Percentiles rank a stretch among this genome's conserved stretches.
phyloP scores from a whole-genome alignment of 1,140 invertebrate species.

The Drosophila auraria region DNA sequence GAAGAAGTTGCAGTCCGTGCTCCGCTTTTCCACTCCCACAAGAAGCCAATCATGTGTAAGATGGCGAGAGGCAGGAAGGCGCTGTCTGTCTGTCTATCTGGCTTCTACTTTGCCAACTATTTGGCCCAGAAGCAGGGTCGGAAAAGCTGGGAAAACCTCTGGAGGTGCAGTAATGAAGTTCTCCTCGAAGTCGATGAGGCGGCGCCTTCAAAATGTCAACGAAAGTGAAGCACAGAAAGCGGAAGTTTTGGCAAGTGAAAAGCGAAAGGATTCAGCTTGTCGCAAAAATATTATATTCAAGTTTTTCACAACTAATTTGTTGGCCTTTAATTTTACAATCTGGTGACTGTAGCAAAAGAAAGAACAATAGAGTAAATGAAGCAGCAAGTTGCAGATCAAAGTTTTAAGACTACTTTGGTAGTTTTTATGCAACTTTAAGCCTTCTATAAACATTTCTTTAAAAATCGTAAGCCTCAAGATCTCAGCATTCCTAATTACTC shows the following conservation, averaged over 20 bases:
- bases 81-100: conserved; percentile 24
- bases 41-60: conserved; percentile 79
- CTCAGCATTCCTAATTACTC: neutral
- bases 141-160: neutral
- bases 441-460: neutral
- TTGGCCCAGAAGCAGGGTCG: conserved; percentile 38
- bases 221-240: conserved; percentile 40
- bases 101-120: conserved; percentile 49
- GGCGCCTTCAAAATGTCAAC: conserved; percentile 55
- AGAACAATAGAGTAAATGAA: no score
- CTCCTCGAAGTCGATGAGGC: conserved; percentile 35
- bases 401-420: no score
- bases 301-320: neutral
- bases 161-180: conserved; percentile 31
- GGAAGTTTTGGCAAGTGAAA: conserved; percentile 28
- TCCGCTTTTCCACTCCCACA: conserved; percentile 18
- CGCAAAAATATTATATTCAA: neutral
- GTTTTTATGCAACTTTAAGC: neutral
- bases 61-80: conserved; percentile 41
- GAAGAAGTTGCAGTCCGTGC: conserved; percentile 25
- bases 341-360: neutral
- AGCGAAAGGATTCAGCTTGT: conserved; percentile 28
- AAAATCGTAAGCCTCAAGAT: neutral
- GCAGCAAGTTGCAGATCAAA: no score
- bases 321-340: neutral